Percentiles rank a stretch among this genome's conserved stretches.
These are phyloP conservation scores for Crenichthys baileyi DNA, from an alignment of 2,797 vertebrate genomes.

Conservation along the genomic window DNA sequence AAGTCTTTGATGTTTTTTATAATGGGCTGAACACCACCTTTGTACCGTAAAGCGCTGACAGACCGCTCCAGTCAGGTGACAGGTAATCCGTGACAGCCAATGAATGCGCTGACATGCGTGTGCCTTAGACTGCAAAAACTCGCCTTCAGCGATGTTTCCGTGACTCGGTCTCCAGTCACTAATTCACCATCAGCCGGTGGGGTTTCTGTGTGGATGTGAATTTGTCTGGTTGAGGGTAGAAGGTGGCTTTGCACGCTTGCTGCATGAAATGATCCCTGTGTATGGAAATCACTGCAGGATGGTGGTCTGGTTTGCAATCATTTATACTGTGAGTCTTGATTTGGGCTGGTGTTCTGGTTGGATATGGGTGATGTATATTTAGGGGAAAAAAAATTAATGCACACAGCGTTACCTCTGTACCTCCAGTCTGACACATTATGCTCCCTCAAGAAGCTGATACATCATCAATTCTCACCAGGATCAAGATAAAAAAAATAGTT, in stretches of 20 bases:
- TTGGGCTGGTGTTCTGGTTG: conserved; percentile 1
- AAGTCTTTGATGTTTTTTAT: conserved; percentile 4
- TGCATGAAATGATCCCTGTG: conserved; percentile 66
- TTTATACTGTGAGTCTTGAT: conserved; percentile 14
- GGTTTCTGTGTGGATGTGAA: conserved; percentile 27
- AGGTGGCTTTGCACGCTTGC: conserved; percentile 56
- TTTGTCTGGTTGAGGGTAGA: conserved; percentile 26
- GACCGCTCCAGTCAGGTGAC: conserved; percentile 25
- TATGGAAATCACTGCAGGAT: conserved; percentile 57
- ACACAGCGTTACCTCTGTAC: background rate
- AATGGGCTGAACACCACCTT: background rate
- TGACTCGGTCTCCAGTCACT: background rate
- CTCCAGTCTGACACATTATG: background rate
- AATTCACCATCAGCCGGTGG: conserved; percentile 2
- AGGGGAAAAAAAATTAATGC: background rate
- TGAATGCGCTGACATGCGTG: conserved; percentile 24
- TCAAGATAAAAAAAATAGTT: background rate
- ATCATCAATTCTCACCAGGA: background rate
- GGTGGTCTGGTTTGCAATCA: conserved; percentile 38
- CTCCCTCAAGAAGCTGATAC: background rate
- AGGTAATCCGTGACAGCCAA: conserved; percentile 52
- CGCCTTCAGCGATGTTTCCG: background rate
- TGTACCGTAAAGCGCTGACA: background rate
- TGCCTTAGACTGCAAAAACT: background rate
- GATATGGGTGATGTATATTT: background rate